These are phyloP conservation scores for Himalopsyche anomala DNA, from an alignment of 2,888 invertebrate genomes.

Conservation along the genomic window DNA sequence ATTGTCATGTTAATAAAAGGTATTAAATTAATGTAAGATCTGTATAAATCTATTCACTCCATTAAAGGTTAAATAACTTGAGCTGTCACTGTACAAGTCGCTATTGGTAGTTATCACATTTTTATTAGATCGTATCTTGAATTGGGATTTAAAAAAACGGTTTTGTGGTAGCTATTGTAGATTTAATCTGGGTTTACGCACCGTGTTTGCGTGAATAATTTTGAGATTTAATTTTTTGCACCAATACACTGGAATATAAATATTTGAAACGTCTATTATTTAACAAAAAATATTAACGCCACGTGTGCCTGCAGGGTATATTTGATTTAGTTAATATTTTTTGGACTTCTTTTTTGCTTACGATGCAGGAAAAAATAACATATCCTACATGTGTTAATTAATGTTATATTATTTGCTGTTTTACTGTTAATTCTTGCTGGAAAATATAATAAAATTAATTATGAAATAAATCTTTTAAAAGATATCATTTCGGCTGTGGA, in stretches of 20 bases:
- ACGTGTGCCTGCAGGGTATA: not conserved
- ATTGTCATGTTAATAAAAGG: too few relatives aligned
- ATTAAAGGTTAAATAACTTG: not conserved
- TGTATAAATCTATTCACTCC: too few relatives aligned
- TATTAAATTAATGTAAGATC: too few relatives aligned
- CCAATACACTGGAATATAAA: not conserved
- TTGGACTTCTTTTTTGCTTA: too few relatives aligned
- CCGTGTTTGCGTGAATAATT: slow-evolving; percentile 16
- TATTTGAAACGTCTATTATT: not conserved
- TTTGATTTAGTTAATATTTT: not conserved
- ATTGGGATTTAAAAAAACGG: not conserved
- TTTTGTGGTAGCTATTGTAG: slow-evolving; percentile 28
- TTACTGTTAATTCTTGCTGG: too few relatives aligned
- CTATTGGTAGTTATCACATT: not conserved
- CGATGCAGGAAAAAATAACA: too few relatives aligned
- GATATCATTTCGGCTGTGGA: too few relatives aligned
- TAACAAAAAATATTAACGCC: not conserved
- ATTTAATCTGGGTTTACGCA: slow-evolving; percentile 39
- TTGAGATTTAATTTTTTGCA: slow-evolving; percentile 7
- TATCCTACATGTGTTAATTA: too few relatives aligned
- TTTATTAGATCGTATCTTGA: slow-evolving; percentile 57
- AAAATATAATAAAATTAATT: too few relatives aligned
- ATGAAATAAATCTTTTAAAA: too few relatives aligned
- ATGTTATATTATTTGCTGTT: too few relatives aligned
- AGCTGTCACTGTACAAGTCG: not conserved